phyloP scores from a whole-genome alignment of 1,140 invertebrate genomes.

The Drosophila asahinai region DNA sequence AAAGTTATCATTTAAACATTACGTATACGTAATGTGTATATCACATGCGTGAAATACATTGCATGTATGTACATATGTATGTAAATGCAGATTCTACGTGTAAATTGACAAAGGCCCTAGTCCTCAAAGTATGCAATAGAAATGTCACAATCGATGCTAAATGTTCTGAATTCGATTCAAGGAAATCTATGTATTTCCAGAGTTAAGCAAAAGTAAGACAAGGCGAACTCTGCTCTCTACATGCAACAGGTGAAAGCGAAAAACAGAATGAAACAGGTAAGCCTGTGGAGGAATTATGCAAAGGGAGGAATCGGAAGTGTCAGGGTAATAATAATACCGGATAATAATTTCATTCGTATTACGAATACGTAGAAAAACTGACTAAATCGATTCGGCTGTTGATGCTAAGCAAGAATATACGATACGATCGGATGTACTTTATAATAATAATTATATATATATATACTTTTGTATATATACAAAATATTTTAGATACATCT shows the following conservation, averaged over 20 bases:
- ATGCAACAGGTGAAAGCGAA: neutral
- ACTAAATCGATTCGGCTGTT: too few species aligned
- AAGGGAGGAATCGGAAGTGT: slow-evolving; percentile 2
- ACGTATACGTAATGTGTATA: slow-evolving; percentile 15
- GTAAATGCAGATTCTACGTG: slow-evolving; percentile 6
- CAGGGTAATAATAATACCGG: neutral
- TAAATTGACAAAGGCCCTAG: too few species aligned
- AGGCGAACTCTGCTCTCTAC: neutral
- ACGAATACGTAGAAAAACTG: too few species aligned
- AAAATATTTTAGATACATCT: too few species aligned
- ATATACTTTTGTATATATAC: too few species aligned
- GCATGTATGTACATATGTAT: neutral
- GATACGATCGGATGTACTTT: too few species aligned
- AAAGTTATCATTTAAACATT: neutral
- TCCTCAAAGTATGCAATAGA: slow-evolving; percentile 32
- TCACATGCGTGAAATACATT: neutral
- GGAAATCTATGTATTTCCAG: neutral
- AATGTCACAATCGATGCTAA: neutral
- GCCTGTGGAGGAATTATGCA: neutral
- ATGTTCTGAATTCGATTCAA: neutral
- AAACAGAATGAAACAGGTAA: neutral
- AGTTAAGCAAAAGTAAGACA: neutral
- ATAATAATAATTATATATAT: too few species aligned
- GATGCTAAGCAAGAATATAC: too few species aligned
- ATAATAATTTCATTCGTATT: too few species aligned